A percentile compares a stretch with the other conserved stretches of the same genome.
phyloP scores from a whole-genome alignment of 2,888 invertebrate species.

The Gastrophysa polygoni region DNA sequence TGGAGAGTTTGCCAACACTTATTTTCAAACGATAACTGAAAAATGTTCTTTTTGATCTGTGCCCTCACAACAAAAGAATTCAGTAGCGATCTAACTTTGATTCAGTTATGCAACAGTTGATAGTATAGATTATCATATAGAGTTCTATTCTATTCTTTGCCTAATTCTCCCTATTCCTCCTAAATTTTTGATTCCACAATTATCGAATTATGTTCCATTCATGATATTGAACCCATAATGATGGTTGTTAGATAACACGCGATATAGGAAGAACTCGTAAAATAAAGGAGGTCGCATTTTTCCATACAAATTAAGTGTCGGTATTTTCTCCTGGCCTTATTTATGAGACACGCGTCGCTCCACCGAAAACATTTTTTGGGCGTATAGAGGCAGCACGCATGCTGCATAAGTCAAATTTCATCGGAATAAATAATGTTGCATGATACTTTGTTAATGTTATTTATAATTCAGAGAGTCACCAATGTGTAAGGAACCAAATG shows the following conservation, averaged over 20 bases:
- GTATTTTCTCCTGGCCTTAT: slow-evolving; percentile 12
- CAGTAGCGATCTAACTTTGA: too few species aligned
- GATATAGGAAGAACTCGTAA: slow-evolving; percentile 12
- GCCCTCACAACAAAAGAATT: too few species aligned
- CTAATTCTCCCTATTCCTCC: too few species aligned
- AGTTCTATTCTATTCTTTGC: too few species aligned
- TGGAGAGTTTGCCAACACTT: too few species aligned
- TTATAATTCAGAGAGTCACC: neutral
- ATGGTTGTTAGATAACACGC: slow-evolving; percentile 16
- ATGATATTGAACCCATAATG: slow-evolving; percentile 17
- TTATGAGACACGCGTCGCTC: neutral
- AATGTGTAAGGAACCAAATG: neutral
- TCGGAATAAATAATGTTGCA: neutral
- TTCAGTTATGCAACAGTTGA: too few species aligned
- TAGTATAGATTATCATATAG: too few species aligned
- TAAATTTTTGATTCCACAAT: neutral
- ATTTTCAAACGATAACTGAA: too few species aligned
- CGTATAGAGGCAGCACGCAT: neutral
- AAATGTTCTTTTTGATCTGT: too few species aligned
- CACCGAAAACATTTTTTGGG: neutral
- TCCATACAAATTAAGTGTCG: slow-evolving; percentile 18
- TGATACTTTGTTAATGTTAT: neutral
- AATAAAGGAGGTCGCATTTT: slow-evolving; percentile 11
- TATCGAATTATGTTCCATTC: neutral
- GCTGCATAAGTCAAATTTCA: neutral